Evolutionary conservation across 2,797 vertebrate species (phyloP).

Genomic region (Schizopygopsis malacanthus): DNA sequence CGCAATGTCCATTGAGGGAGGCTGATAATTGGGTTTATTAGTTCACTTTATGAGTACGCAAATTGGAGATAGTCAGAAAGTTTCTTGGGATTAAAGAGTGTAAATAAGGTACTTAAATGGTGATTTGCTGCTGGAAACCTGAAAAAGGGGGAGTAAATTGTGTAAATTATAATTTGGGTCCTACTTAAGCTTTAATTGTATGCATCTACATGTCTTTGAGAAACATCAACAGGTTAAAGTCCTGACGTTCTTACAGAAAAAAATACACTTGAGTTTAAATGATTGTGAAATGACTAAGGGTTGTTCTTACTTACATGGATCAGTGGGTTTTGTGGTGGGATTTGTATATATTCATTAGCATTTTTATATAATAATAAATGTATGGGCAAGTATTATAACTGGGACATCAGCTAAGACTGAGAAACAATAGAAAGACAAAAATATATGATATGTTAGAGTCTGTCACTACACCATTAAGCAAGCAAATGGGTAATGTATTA

Average conservation of each 20-base stretch:
- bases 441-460: not conserved
- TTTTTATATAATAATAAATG: not conserved
- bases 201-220: conserved; percentile 22
- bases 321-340: not conserved
- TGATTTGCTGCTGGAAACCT: conserved; percentile 16
- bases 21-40: conserved; percentile 67
- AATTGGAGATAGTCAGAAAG: conserved; percentile 30
- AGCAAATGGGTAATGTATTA: no score
- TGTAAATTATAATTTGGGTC: conserved; percentile 12
- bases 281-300: not conserved
- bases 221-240: conserved; percentile 1
- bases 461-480: not conserved
- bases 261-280: not conserved
- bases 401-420: not conserved
- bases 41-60: conserved; percentile 41
- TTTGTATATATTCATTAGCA: not conserved
- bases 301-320: not conserved
- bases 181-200: conserved; percentile 21
- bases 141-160: not conserved
- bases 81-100: conserved; percentile 18
- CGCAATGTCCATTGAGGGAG: conserved; percentile 65
- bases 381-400: not conserved
- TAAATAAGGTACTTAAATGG: conserved; percentile 29
- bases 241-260: not conserved
- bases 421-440: not conserved